Evolutionary conservation across 2,888 invertebrate species (phyloP).

Genomic region (Rhagonycha lutea): DNA sequence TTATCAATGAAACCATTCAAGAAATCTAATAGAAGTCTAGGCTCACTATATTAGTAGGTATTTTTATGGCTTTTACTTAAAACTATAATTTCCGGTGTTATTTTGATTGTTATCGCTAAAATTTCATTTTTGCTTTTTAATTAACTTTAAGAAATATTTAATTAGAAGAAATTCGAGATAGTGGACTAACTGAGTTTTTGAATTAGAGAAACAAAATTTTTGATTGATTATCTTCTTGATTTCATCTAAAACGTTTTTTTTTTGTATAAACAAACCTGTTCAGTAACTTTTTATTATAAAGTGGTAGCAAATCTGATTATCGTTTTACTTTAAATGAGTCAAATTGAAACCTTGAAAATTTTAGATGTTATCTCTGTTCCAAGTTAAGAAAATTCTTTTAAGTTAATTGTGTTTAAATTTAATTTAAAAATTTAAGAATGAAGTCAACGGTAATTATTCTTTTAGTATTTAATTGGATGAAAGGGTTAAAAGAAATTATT

Average conservation of each 20-base stretch:
- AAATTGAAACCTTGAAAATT: neutral
- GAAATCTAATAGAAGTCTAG: neutral
- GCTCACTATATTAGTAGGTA: neutral
- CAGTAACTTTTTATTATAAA: neutral
- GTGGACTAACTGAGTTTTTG: neutral
- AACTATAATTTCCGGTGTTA: slow-evolving; percentile 3
- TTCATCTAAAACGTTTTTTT: neutral
- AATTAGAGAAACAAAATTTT: neutral
- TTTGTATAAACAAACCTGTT: neutral
- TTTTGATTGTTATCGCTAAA: neutral
- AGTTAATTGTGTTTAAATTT: slow-evolving; percentile 22
- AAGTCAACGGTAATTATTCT: slow-evolving; percentile 30
- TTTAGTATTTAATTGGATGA: slow-evolving; percentile 32
- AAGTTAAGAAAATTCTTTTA: slow-evolving; percentile 14
- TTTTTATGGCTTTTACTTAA: slow-evolving; percentile 3
- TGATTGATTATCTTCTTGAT: neutral
- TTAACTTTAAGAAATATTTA: neutral
- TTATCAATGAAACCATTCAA: slow-evolving; percentile 3
- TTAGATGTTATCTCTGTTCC: slow-evolving; percentile 2
- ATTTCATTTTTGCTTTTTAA: neutral
- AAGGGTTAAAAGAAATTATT: slow-evolving; percentile 31
- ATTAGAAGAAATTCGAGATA: neutral
- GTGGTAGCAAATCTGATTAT: neutral
- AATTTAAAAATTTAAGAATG: slow-evolving; percentile 26
- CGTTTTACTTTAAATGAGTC: neutral